phyloP scores from a whole-genome alignment of 2,113 vertebrate species.

The Syrmaticus mikado region DNA sequence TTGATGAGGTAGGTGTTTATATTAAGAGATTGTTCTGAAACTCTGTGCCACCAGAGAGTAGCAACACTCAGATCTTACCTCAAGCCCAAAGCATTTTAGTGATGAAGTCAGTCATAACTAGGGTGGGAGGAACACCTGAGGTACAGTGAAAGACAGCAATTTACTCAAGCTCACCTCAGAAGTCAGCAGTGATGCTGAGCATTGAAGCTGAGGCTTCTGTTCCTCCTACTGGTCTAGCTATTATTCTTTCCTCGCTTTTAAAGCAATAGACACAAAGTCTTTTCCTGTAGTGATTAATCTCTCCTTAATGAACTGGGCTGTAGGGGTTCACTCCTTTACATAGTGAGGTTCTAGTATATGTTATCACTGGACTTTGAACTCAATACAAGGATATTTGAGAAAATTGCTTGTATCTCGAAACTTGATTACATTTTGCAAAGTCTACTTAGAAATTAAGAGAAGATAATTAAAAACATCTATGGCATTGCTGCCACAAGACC shows the following conservation, averaged over 20 bases:
- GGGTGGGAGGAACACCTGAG: not conserved
- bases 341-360: not conserved
- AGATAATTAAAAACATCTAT: not conserved
- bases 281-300: not conserved
- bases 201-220: not conserved
- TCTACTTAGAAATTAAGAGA: not conserved
- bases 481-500: not conserved
- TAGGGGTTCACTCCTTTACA: not conserved
- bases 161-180: not conserved
- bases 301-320: not conserved
- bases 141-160: not conserved
- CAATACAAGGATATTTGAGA: not conserved
- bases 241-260: not conserved
- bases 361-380: not conserved
- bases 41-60: not conserved
- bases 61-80: not conserved
- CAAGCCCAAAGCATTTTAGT: constrained; percentile 18
- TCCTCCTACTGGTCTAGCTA: not conserved
- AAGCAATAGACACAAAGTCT: not conserved
- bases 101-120: not conserved
- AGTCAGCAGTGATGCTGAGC: not conserved
- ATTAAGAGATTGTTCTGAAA: constrained; percentile 48
- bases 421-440: not conserved
- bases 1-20: constrained; percentile 48
- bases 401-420: not conserved